Percentiles rank a stretch among this genome's conserved stretches.
These are phyloP conservation scores for Volucella bombylans DNA, from an alignment of 2,888 invertebrate species.

Conservation along the genomic window DNA sequence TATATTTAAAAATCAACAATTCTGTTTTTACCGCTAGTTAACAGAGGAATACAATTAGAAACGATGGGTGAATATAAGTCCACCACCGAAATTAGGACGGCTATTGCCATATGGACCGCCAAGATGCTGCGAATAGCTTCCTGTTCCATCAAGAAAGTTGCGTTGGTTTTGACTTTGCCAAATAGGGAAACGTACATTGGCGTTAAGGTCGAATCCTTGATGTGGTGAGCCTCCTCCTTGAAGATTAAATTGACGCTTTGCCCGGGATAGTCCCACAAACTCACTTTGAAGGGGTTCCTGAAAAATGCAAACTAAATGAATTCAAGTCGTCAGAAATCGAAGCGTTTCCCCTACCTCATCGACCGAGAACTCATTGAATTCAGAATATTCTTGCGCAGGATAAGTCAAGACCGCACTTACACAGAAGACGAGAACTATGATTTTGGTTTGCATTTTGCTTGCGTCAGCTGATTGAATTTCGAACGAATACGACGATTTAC, in stretches of 20 bases:
- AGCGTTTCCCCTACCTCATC: background rate
- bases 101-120: conserved; percentile 79
- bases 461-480: no score
- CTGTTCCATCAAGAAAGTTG: conserved; percentile 77
- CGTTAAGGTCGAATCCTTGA: conserved; percentile 77
- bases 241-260: conserved; percentile 73
- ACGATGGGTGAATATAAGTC: conserved; percentile 71
- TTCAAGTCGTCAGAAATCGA: no score
- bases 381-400: background rate
- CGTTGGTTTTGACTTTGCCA: conserved; percentile 45
- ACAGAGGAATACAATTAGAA: conserved; percentile 42
- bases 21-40: no score
- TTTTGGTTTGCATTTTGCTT: no score
- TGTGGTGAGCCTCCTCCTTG: conserved; percentile 75
- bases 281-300: background rate
- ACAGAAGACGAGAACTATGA: background rate
- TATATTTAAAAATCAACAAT: no score
- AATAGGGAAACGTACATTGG: conserved; percentile 76
- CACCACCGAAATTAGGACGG: conserved; percentile 75
- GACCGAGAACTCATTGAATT: background rate
- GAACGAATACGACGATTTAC: no score
- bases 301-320: no score
- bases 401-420: background rate
- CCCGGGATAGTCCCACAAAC: background rate
- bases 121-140: conserved; percentile 78